Base-by-base conservation (phyloP, 2,113 vertebrate genomes). In the Paradoxurus hermaphroditus region DNA sequence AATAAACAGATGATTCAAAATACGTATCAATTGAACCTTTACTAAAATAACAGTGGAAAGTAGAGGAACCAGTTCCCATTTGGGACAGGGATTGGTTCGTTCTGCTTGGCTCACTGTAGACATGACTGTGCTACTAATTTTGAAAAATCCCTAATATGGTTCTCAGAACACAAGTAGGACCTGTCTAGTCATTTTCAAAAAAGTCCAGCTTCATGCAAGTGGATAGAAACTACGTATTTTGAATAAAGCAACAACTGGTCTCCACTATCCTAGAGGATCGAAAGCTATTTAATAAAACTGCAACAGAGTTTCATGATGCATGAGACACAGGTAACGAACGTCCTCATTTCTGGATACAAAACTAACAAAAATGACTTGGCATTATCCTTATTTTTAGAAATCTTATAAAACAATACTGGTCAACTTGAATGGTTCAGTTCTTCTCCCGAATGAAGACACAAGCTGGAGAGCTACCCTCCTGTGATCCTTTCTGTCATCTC, bases 261-360 rank as follows among this genome's bases (percentile, higher is more conserved):
- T 91, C 46, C 12, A 86, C 44, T 88, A 67, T 29, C 49, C 39
- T 10, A 51, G 6, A 81, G 77, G n/a, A 72, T 86, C 86, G 68
- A 95, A 56, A 91, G 23, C 39, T 62, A 72, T 94, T 86, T 82
- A 53, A 95, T 81, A 91, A 59, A 92, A 92, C 39, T 86, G n/a
- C 39, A 90, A 46, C 8, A 16, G 41, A 73, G 31, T 68, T 96
- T 92, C 51, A 59, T 23, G 16, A 86, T 41, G 44, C 12, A 75
- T 5, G 25, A 94, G 44, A 46, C 86, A 91, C 51, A 86, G 0
- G 7, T 49, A 90, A 96, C 46, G 13, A 90, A 96, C 46, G 10
- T n/a, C 78, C 56, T 87, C 70, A 89, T 85, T 89, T 81, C 67
- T 27, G 39, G 16, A 41, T 36, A 63, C 82, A 49, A 95, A 85